Base-by-base conservation (phyloP, 2,113 vertebrate genomes). In the Carlito syrichta region DNA sequence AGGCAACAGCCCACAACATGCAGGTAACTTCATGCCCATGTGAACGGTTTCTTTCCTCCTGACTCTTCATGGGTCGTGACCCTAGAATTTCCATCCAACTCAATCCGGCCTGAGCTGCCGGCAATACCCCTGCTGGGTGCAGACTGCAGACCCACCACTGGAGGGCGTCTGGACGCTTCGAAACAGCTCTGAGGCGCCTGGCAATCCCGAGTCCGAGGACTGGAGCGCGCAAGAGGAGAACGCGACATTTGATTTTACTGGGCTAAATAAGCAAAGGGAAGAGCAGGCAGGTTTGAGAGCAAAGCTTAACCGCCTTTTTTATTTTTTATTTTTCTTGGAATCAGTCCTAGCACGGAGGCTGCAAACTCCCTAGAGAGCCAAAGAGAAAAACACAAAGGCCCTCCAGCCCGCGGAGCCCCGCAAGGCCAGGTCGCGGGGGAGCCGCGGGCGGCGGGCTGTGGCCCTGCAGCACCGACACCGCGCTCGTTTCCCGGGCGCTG, bases 131-230 rank as follows among this genome's bases (percentile, higher is more conserved):
- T 4, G 73, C 43, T 58, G 89, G 54, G 45, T 98, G 98, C 91
- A 66, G 86, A 69, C 27, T 95, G 54, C 50, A 23, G 79, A 91
- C 66, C 86, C 0, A 95, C 99, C 99, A 98, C 99, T 98, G 98
- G 98, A 98, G 99, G 99, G 99, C 98, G 99, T 98, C 98, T 97
- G 99, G 98, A 98, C 98, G 98, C 99, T 98, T 98, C 98, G 95
- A 97, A 98, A 98, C 58, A 63, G 89, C 82, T 95, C 73, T 6
- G 14, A 87, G 81, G 91, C 27, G 35, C 68, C 77, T 63, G 87
- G 77, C 96, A 97, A 96, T 56, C 22, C 45, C 0, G 30, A 93
- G 56, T 40, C 62, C 3, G 8, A 62, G 17, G 45, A 71, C 40
- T 60, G 25, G 23, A 86, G 78, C 68, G 89, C 25, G 8, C 79